Conservation (phyloP, 2,797 vertebrate genomes). For the Cyprinodon diabolis region DNA sequence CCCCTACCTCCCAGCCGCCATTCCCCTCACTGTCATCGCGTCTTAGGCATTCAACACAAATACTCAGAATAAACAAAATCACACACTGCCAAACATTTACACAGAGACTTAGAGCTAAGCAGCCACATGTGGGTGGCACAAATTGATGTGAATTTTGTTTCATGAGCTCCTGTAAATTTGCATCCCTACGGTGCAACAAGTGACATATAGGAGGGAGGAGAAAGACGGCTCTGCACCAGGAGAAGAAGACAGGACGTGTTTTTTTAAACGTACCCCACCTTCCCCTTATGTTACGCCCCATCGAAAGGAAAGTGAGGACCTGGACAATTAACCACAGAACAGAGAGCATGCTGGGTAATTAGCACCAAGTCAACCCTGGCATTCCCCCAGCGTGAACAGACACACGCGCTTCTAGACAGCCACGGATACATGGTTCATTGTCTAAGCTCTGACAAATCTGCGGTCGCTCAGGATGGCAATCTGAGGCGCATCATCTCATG, state of each 20-base stretch:
- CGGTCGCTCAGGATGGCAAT: slow-evolving; percentile 52
- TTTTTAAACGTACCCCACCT: slow-evolving; percentile 59
- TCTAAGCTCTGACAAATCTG: slow-evolving; percentile 58
- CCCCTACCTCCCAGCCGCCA: slow-evolving; percentile 22
- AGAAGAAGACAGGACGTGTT: slow-evolving; percentile 37
- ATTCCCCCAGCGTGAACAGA: slow-evolving; percentile 65
- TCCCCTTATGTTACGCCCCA: slow-evolving; percentile 34
- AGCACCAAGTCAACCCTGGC: slow-evolving; percentile 77
- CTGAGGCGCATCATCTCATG: slow-evolving; percentile 60
- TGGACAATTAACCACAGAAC: slow-evolving; percentile 82
- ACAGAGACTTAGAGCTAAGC: slow-evolving; percentile 19
- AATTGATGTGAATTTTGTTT: slow-evolving; percentile 50
- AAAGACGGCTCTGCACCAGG: slow-evolving; percentile 42
- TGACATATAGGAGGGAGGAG: slow-evolving; percentile 41
- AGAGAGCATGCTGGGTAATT: slow-evolving; percentile 82
- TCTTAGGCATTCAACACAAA: slow-evolving; percentile 38
- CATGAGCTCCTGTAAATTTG: slow-evolving; percentile 54
- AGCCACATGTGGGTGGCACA: slow-evolving; percentile 41
- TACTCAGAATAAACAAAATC: slow-evolving; percentile 27
- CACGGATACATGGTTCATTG: slow-evolving; percentile 37
- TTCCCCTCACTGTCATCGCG: slow-evolving; percentile 52
- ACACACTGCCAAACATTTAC: slow-evolving; percentile 50
- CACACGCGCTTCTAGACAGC: slow-evolving; percentile 22
- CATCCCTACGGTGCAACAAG: slow-evolving; percentile 30
- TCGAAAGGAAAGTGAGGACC: slow-evolving; percentile 68